Evolutionary conservation across 2,888 invertebrate species (phyloP).

Genomic region (Epirrhoe tristata): DNA sequence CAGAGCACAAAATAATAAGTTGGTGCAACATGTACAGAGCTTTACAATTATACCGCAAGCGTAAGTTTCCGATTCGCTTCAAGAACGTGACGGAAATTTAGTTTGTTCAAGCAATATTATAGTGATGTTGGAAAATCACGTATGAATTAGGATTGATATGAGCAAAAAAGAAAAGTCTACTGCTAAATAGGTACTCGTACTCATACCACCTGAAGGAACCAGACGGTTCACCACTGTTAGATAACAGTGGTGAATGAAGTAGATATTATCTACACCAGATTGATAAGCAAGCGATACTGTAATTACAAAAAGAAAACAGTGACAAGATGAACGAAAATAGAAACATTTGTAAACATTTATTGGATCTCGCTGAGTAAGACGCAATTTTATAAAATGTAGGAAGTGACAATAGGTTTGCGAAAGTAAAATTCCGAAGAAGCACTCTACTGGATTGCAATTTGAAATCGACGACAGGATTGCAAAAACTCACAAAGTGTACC

Average conservation of each 20-base stretch:
- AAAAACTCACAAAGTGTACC: conserved; percentile 7
- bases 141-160: background rate
- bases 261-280: too few relatives aligned
- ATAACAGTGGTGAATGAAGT: background rate
- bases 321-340: background rate
- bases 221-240: too few relatives aligned
- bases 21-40: conserved; percentile 19
- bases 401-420: conserved; percentile 30
- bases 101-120: conserved; percentile 24
- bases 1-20: background rate
- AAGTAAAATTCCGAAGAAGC: conserved; percentile 36
- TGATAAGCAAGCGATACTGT: background rate
- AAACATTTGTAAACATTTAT: background rate
- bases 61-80: conserved; percentile 34
- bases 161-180: background rate
- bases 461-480: conserved; percentile 33
- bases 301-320: background rate
- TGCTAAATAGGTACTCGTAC: too few relatives aligned
- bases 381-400: conserved; percentile 21
- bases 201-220: too few relatives aligned
- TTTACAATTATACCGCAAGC: conserved; percentile 35
- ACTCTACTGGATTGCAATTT: conserved; percentile 40
- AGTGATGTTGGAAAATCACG: conserved; percentile 9
- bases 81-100: conserved; percentile 36
- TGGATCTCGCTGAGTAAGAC: background rate